These are phyloP conservation scores for Catocala sponsa DNA, from an alignment of 2,888 invertebrate species.

Conservation along the genomic window DNA sequence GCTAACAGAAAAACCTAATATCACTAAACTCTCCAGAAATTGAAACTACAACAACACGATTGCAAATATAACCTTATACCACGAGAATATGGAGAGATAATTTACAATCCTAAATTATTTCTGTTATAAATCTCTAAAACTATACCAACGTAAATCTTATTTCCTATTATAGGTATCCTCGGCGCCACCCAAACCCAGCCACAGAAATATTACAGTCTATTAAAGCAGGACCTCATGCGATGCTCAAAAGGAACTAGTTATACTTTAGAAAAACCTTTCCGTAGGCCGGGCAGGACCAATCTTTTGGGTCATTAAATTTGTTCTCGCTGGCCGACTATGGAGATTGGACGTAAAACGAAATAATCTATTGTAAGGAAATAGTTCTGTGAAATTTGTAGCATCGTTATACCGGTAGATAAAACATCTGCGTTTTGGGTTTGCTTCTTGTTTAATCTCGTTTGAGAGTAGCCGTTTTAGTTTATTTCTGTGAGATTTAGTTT, in stretches of 20 bases:
- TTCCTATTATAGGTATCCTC: neutral
- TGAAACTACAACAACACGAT: too few species aligned
- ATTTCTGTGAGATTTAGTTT: neutral
- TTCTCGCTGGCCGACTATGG: constrained; percentile 87
- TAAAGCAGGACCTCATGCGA: constrained; percentile 30
- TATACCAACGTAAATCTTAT: too few species aligned
- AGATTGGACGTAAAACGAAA: constrained; percentile 86
- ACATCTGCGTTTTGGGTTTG: constrained; percentile 44
- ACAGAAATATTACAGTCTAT: constrained; percentile 37
- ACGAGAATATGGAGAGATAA: too few species aligned
- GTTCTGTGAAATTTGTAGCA: constrained; percentile 75
- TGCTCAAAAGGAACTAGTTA: constrained; percentile 42
- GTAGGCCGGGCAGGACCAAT: constrained; percentile 80
- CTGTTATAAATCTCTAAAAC: too few species aligned
- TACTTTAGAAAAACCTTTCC: constrained; percentile 73
- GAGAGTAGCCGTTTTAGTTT: neutral
- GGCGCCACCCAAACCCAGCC: constrained; percentile 8
- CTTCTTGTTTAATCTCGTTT: constrained; percentile 24
- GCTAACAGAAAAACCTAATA: too few species aligned
- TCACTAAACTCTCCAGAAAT: too few species aligned
- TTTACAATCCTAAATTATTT: too few species aligned
- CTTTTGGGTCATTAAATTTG: constrained; percentile 85
- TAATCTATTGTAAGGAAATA: constrained; percentile 79
- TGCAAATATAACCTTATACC: too few species aligned
- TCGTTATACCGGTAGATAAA: constrained; percentile 51